Evolutionary conservation across 2,797 vertebrate species (phyloP).

Genomic region (Poliocrania exsul): DNA sequence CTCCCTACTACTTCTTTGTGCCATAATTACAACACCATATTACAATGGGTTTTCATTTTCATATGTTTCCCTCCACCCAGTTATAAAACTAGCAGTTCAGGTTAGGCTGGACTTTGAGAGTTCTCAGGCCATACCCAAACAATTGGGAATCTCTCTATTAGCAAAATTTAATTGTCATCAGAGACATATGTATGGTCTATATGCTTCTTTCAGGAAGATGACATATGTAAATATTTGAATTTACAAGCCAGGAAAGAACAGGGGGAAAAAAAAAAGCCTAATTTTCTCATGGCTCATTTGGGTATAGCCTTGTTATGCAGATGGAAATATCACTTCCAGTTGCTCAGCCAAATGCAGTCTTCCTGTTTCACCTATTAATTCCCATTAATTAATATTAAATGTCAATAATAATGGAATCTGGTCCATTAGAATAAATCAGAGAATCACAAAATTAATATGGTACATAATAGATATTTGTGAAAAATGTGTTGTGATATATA

Average conservation of each 20-base stretch:
- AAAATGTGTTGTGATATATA: not conserved
- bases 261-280: not conserved
- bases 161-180: not conserved
- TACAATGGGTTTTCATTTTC: not conserved
- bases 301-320: not conserved
- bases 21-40: not conserved
- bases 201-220: not conserved
- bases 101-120: not conserved
- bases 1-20: not conserved
- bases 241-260: not conserved
- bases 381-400: not conserved
- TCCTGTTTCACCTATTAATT: not conserved
- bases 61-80: not conserved
- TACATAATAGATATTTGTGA: not conserved
- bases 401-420: not conserved
- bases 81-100: not conserved
- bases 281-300: not conserved
- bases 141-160: not conserved
- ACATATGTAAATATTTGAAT: not conserved
- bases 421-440: not conserved
- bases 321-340: not conserved
- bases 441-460: not conserved
- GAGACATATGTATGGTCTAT: not conserved
- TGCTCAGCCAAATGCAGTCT: not conserved
- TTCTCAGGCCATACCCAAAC: not conserved